Evolutionary conservation across 2,797 vertebrate genomes (phyloP).

Genomic region (Podarcis siculus): DNA sequence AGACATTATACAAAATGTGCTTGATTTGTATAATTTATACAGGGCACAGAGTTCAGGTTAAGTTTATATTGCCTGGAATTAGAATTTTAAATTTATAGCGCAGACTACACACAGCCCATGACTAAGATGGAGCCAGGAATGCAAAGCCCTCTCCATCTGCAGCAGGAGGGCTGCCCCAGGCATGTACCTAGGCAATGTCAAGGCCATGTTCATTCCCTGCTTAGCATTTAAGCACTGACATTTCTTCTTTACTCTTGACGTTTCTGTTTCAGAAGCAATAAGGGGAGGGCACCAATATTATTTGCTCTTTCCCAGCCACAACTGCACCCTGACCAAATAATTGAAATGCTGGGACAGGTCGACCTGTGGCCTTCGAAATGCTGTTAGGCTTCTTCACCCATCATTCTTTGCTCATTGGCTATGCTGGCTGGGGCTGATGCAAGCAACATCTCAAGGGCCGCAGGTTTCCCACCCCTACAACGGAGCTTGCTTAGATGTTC

Average conservation of each 20-base stretch:
- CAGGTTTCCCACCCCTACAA: background rate
- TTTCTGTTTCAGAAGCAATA: background rate
- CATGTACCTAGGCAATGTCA: background rate
- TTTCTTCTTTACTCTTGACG: background rate
- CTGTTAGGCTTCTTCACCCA: no score
- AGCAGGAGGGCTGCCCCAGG: background rate
- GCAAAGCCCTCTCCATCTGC: background rate
- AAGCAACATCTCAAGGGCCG: no score
- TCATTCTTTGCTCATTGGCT: no score
- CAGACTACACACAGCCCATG: background rate
- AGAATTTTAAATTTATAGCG: background rate
- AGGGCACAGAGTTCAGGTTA: background rate
- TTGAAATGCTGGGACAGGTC: background rate
- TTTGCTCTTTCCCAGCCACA: background rate
- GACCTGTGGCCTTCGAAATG: no score
- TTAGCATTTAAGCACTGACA: background rate
- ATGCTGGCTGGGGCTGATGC: no score
- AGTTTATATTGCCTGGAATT: background rate
- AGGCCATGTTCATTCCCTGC: no score
- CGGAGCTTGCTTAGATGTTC: background rate
- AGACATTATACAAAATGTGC: background rate
- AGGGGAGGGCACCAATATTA: background rate
- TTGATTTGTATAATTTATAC: background rate
- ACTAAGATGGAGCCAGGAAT: no score
- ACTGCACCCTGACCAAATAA: background rate